Percentiles rank a stretch among this genome's conserved stretches.
Conservation (phyloP, 2,797 vertebrate genomes). For the Manis pentadactyla region DNA sequence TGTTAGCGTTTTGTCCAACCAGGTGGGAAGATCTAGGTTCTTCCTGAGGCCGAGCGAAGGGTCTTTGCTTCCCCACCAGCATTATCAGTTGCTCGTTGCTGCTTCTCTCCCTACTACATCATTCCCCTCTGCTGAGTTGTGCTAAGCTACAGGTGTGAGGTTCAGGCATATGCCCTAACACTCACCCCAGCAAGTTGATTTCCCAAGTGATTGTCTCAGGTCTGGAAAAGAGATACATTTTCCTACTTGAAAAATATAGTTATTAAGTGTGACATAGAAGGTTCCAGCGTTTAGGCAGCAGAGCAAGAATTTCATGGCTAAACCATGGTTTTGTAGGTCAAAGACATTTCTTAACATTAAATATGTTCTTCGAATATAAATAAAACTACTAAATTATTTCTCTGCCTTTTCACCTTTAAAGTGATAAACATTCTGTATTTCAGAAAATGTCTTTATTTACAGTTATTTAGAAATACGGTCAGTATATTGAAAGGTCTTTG, state of each 20-base stretch:
- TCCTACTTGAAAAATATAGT: neutral
- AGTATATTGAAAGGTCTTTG: constrained; percentile 5
- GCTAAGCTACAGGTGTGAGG: no score
- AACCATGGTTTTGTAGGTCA: neutral
- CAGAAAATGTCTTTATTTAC: neutral
- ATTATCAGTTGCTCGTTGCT: neutral
- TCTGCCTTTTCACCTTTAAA: constrained; percentile 17
- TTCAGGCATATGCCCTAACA: no score
- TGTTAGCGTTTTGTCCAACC: neutral
- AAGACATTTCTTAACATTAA: constrained; percentile 8
- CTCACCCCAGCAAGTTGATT: neutral
- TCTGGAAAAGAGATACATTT: neutral
- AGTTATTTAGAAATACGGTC: neutral
- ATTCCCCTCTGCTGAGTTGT: neutral
- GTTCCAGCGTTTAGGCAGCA: neutral
- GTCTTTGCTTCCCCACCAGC: neutral
- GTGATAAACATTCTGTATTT: neutral
- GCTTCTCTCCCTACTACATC: neutral
- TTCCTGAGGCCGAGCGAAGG: neutral
- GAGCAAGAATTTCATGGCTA: neutral
- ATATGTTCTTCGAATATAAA: constrained; percentile 29
- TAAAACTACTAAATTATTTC: neutral
- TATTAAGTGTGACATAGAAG: neutral
- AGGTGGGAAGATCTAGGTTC: neutral
- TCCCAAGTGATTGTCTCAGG: neutral